Conservation (phyloP, 1,140 invertebrate genomes). For the Meteorus sp. region DNA sequence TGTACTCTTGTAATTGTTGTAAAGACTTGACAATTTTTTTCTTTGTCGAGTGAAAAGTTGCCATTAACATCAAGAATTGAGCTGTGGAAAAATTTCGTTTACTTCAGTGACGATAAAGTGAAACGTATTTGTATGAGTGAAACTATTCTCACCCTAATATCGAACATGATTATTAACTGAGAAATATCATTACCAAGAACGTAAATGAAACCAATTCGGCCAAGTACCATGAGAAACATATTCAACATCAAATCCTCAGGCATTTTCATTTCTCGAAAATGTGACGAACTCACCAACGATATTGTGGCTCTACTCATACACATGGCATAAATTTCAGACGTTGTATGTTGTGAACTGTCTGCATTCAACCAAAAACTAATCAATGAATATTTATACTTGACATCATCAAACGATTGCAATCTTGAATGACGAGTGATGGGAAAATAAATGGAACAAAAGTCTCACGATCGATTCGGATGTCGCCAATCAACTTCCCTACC, state of each 20-base stretch:
- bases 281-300: conserved; percentile 40
- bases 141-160: neutral
- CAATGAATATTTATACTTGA: conserved; percentile 40
- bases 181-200: conserved; percentile 37
- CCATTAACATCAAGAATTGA: conserved; percentile 37
- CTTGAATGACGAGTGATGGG: too few relatives aligned
- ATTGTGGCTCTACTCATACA: conserved; percentile 45
- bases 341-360: conserved; percentile 31
- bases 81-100: conserved; percentile 33
- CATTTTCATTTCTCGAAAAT: conserved; percentile 40
- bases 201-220: conserved; percentile 47
- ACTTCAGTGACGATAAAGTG: conserved; percentile 5
- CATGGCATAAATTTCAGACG: conserved; percentile 37
- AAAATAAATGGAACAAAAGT: too few relatives aligned
- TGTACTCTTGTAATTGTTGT: conserved; percentile 47
- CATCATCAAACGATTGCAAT: neutral
- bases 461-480: conserved; percentile 15
- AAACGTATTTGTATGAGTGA: conserved; percentile 10
- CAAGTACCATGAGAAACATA: conserved; percentile 39
- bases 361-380: conserved; percentile 40
- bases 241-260: conserved; percentile 48
- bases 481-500: conserved; percentile 23
- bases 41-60: conserved; percentile 33
- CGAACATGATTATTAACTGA: neutral
- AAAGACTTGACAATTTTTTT: conserved; percentile 38